Percentiles rank a stretch among this genome's conserved stretches.
These are phyloP conservation scores for Carcina quercana DNA, from an alignment of 2,888 invertebrate genomes.

Conservation along the genomic window DNA sequence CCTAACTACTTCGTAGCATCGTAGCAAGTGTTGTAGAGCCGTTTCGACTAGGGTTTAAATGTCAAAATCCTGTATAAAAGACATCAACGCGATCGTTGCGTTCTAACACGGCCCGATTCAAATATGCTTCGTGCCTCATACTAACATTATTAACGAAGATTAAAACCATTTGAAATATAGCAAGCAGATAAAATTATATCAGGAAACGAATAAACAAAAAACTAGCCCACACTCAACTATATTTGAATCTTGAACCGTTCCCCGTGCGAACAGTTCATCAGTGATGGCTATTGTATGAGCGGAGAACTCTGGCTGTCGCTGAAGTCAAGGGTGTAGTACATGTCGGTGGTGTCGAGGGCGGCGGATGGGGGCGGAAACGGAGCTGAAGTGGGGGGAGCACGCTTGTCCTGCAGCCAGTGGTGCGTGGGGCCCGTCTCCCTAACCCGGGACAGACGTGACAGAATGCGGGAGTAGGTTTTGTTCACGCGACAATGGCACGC, in stretches of 20 bases:
- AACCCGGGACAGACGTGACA: slow-evolving; percentile 69
- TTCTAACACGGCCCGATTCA: too few relatives aligned
- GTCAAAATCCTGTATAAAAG: too few relatives aligned
- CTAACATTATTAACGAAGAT: too few relatives aligned
- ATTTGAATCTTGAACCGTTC: slow-evolving; percentile 66
- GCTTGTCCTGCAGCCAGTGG: slow-evolving; percentile 78
- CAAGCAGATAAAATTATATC: too few relatives aligned
- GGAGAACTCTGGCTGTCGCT: slow-evolving; percentile 85
- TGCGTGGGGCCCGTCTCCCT: slow-evolving; percentile 47
- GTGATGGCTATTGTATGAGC: slow-evolving; percentile 79
- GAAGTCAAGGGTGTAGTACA: slow-evolving; percentile 86
- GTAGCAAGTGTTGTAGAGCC: too few relatives aligned
- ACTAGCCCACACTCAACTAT: slow-evolving; percentile 15
- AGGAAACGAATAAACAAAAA: too few relatives aligned
- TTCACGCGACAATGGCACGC: slow-evolving; percentile 87
- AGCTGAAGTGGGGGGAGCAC: slow-evolving; percentile 32
- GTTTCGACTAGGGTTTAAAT: too few relatives aligned
- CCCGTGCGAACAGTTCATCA: slow-evolving; percentile 63
- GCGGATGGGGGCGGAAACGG: slow-evolving; percentile 46
- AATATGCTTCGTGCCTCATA: too few relatives aligned
- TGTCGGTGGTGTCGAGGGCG: slow-evolving; percentile 79
- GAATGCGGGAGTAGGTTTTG: slow-evolving; percentile 81
- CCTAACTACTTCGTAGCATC: too few relatives aligned
- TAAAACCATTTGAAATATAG: too few relatives aligned
- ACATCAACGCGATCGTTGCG: too few relatives aligned